These are phyloP conservation scores for Heliconius himera DNA, from an alignment of 1,140 invertebrate genomes.

Conservation along the genomic window DNA sequence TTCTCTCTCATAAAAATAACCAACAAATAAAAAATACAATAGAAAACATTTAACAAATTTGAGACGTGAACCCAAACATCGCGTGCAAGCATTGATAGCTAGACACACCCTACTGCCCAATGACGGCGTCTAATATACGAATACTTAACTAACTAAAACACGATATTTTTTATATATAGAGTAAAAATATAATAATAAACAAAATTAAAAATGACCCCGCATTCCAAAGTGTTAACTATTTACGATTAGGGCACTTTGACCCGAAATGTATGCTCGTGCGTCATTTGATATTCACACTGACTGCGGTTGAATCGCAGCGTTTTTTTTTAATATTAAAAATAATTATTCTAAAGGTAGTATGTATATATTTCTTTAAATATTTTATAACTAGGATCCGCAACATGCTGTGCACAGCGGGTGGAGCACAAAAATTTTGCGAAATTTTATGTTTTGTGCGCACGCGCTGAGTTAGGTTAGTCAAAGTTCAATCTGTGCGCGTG, in stretches of 20 bases:
- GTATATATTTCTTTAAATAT: not conserved
- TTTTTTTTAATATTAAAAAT: not conserved
- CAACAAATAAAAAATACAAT: not conserved
- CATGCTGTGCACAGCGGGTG: no score
- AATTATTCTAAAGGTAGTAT: not conserved
- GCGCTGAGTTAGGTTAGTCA: no score
- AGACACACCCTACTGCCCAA: conserved; percentile 1
- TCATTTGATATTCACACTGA: not conserved
- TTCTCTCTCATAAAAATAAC: not conserved
- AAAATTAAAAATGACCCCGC: not conserved
- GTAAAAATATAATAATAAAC: not conserved
- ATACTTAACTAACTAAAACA: not conserved
- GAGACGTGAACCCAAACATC: conserved; percentile 1
- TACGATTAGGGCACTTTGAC: not conserved
- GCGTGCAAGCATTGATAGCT: not conserved
- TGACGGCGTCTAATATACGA: conserved; percentile 3
- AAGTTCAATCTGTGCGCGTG: no score
- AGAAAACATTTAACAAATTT: not conserved
- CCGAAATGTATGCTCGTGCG: not conserved
- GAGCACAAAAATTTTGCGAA: no score
- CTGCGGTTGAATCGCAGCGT: not conserved
- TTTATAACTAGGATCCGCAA: no score
- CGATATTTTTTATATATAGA: not conserved
- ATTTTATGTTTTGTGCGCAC: no score
- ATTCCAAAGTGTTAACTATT: not conserved